Evolutionary conservation across 1,140 invertebrate genomes (phyloP), one percentile per base, ranked within the genome.

Genomic region (Macrosteles quadrilineatus): DNA sequence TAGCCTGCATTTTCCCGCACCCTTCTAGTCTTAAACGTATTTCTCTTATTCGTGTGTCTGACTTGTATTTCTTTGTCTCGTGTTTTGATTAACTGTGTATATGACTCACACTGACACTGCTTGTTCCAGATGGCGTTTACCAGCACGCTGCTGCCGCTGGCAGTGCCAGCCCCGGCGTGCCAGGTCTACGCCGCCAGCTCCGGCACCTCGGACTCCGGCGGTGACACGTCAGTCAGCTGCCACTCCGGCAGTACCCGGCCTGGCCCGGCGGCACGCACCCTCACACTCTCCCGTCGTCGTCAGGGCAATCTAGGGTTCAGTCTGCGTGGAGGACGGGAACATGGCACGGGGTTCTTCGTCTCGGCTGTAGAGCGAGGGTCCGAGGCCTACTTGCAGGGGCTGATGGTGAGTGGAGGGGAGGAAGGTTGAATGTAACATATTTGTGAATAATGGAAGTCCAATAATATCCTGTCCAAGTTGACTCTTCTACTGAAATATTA

Each of bases 321-420:
- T 3, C 84, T 97, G n/a, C 85, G 95, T 1, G 95, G 95, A 67
- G 95, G 96, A 1, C 85, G 89, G 66, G 96, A 98, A 80, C 93
- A 96, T 81, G 92, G 92, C 12, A 93, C 94, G 0, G 96, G 95
- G 29, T 93, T 97, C 81, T 98, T 95, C 83, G 90, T 98, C 32
- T 95, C 94, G 12, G 88, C 91, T 73, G 90, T 98, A 2, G 91
- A 95, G 68, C 86, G 88, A 1, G 90, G 89, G 21, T 94, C 94
- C 0, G 92, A 96, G 77, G 94, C 93, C 9, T 87, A 94, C 74
- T 81, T 85, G 43, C 90, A 93, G 80, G 95, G 95, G 76, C 82
- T 98, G 2, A 89, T 87, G 87, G 95, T 97, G 84, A 86, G 83
- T 81, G 14, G n/a, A n/a, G n/a, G n/a, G n/a, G n/a, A n/a, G n/a